A percentile compares a stretch with the other conserved stretches of the same genome.
Evolutionary conservation across 2,113 vertebrate genomes (phyloP).

Genomic region (Erythrolamprus reginae): DNA sequence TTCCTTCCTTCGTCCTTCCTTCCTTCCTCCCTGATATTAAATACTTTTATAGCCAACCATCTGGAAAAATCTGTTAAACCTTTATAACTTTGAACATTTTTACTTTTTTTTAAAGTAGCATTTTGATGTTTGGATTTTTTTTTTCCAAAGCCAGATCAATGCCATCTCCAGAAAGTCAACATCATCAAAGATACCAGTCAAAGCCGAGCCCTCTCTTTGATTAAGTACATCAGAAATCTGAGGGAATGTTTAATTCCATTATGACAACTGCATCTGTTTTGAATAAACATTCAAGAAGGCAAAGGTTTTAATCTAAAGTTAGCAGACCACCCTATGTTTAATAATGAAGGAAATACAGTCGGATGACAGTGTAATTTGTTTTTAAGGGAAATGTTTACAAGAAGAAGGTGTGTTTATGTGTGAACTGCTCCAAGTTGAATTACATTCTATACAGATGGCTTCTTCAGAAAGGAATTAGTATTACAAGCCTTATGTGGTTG

Average conservation of each 20-base stretch:
- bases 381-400: not conserved
- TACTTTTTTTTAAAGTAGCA: slow-evolving; percentile 8
- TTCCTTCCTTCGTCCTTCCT: not conserved
- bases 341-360: not conserved
- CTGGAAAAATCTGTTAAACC: slow-evolving; percentile 20
- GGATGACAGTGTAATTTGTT: not conserved
- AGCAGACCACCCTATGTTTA: slow-evolving; percentile 42
- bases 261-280: slow-evolving; percentile 47
- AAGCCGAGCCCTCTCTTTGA: slow-evolving; percentile 43
- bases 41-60: not conserved
- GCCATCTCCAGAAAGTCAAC: slow-evolving; percentile 55
- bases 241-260: slow-evolving; percentile 64
- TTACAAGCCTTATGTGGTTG: not conserved
- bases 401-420: not conserved
- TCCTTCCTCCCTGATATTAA: not conserved
- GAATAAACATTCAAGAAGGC: slow-evolving; percentile 19
- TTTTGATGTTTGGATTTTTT: slow-evolving; percentile 64
- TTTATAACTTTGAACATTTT: slow-evolving; percentile 18
- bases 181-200: slow-evolving; percentile 63
- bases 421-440: not conserved
- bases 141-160: slow-evolving; percentile 59
- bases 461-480: not conserved
- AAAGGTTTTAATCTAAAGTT: slow-evolving; percentile 28
- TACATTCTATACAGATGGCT: not conserved
- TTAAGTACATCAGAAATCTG: slow-evolving; percentile 51